phyloP scores from a whole-genome alignment of 2,888 invertebrate genomes.

The Leptopilina drosophilae region DNA sequence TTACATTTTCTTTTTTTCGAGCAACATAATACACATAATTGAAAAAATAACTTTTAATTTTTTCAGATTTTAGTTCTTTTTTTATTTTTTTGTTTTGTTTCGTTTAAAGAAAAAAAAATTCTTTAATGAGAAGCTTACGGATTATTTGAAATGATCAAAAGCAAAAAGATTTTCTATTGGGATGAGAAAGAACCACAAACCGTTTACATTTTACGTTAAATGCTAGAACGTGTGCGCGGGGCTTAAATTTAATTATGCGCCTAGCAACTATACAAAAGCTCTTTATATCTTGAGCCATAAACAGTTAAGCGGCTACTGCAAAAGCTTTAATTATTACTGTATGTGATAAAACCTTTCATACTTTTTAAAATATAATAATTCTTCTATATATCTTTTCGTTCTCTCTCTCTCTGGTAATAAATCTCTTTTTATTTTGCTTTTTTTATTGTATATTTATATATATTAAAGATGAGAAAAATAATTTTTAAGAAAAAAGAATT shows the following conservation, averaged over 20 bases:
- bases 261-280: conserved; percentile 58
- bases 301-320: conserved; percentile 54
- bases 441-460: too few relatives aligned
- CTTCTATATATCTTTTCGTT: conserved; percentile 35
- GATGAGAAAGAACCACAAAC: conserved; percentile 1
- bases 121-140: neutral
- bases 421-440: neutral
- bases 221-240: conserved; percentile 43
- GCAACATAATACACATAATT: too few relatives aligned
- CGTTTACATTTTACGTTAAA: conserved; percentile 21
- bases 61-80: neutral
- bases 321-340: conserved; percentile 61
- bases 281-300: conserved; percentile 58
- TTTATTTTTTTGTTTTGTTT: neutral
- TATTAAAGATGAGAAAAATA: too few relatives aligned
- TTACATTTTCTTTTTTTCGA: neutral
- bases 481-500: too few relatives aligned
- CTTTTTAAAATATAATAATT: conserved; percentile 3
- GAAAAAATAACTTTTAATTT: too few relatives aligned
- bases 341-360: conserved; percentile 16
- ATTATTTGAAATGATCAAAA: conserved; percentile 11
- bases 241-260: conserved; percentile 60
- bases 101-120: neutral
- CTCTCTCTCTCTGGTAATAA: neutral
- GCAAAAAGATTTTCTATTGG: conserved; percentile 11